Base-by-base conservation (phyloP, 1,140 invertebrate species). In the Onthophagus taurus region DNA sequence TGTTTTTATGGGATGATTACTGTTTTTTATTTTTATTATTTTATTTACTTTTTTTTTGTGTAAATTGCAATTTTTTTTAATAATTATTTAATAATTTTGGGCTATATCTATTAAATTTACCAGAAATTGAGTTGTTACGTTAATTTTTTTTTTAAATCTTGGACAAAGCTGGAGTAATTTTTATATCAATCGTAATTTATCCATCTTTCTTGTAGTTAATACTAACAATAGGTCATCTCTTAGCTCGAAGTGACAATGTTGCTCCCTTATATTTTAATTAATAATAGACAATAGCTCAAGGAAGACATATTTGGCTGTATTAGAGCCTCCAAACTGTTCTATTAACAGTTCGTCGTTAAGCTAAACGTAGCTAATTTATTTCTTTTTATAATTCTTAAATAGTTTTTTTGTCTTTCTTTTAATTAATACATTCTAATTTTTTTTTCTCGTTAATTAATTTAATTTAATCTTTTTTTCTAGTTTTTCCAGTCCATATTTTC, bases 261-360 rank as follows among this genome's bases (percentile, higher is more conserved):
- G 50, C 54, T 59, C 55, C 54, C 57, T 57, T 52, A 53, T n/a
- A n/a, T n/a, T n/a, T n/a, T n/a, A 49, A 51, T 55, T 57, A 54
- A 54, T 45, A 59, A 53, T 55, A 55, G 53, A 57, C 52, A 57
- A 52, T 59, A 59, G 57, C 57, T 59, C 37, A 54, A 59, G 57
- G 57, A 59, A 59, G 57, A 59, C 57, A 57, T 59, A 53, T 59
- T 59, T 59, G 55, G 57, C 54, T 37, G 20, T 42, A 47, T 52
- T 47, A 48, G 53, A 48, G 54, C 54, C 57, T 45, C 54, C 57
- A 50, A 50, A 59, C 57, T 59, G 55, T 57, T 52, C 51, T 57
- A 52, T 38, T 39, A 55, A 58, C 53, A 53, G 47, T 47, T 35
- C 42, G n/a, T n/a, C n/a, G 47, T 54, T 44, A 54, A 54, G 52